Evolutionary conservation across 2,797 vertebrate species (phyloP), one percentile per base, ranked within the genome.

Genomic region (Phalanger gymnotis): DNA sequence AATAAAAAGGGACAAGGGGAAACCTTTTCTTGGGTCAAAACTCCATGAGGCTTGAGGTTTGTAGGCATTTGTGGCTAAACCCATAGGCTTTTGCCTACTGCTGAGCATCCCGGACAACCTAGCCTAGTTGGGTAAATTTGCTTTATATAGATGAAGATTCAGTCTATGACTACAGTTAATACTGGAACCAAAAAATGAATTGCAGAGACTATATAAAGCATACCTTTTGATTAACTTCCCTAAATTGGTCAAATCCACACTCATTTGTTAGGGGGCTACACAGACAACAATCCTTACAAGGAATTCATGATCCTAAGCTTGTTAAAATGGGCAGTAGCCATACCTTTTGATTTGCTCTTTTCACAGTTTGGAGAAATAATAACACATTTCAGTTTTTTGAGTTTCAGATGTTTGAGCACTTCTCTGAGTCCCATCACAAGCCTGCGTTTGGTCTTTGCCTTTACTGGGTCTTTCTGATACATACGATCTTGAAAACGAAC

Each of bases 301-400:
- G 25, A 87, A 47, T 0, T 27, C 13, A 4, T 27, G 73, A 12
- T 87, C 10, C 22, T 27, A 12, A 51, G 40, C 22, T 51, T 4
- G 0, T 47, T 27, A 52, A 51, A 51, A 51, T 1, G 25, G 25
- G 22, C 25, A 87, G 40, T 27, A 13, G 93, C 93, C 0, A 97
- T 98, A 99, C 99, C 99, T 99, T 99, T 99, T 51, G 99, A 99
- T 96, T 99, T 99, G 94, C 99, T 99, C 97, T 99, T 99, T 97
- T 99, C 99, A 97, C 99, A 99, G 99, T 99, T 99, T 90, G 99
- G 99, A 87, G 99, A 99, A 98, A 99, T 99, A 98, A 99, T 98
- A 94, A 99, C 98, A 95, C 99, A 99, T 96, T 99, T 99, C 96
- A 99, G 97, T 98, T 99, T 99, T 96, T 98, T 98, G 97, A 99